phyloP scores from a whole-genome alignment of 2,113 vertebrate species.

The Eublepharis macularius region DNA sequence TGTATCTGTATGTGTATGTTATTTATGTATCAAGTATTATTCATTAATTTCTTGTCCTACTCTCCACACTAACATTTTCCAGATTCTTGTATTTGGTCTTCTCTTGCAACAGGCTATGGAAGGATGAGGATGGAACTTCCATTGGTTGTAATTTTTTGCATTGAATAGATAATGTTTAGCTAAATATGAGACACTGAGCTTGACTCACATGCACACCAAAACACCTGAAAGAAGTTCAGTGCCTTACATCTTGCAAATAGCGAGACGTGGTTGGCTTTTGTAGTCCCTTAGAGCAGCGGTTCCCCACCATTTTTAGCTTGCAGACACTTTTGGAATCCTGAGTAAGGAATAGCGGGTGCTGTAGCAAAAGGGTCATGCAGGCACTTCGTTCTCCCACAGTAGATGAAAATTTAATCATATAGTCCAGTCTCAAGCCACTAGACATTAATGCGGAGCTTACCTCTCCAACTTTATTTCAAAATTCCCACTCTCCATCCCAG shows the following conservation, averaged over 20 bases:
- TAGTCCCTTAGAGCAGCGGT: too few relatives aligned
- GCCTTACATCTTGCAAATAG: background rate
- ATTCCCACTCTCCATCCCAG: too few relatives aligned
- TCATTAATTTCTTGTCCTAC: background rate
- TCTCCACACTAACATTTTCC: background rate
- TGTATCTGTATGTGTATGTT: background rate
- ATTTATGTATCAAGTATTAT: background rate
- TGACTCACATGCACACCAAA: background rate
- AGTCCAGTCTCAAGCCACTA: too few relatives aligned
- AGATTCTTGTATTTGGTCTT: background rate
- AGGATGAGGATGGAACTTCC: background rate
- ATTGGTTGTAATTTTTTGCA: background rate
- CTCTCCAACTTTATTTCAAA: too few relatives aligned
- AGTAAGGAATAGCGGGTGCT: too few relatives aligned
- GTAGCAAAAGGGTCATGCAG: too few relatives aligned
- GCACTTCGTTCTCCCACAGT: too few relatives aligned
- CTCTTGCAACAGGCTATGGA: background rate
- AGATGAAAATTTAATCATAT: too few relatives aligned
- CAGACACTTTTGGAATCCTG: too few relatives aligned
- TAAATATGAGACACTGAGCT: background rate
- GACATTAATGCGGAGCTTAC: too few relatives aligned
- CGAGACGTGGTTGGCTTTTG: background rate
- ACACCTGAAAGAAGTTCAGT: background rate
- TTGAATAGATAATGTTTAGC: background rate
- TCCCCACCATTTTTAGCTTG: too few relatives aligned